phyloP scores from a whole-genome alignment of 1,140 invertebrate species.

The Tenebrio molitor region DNA sequence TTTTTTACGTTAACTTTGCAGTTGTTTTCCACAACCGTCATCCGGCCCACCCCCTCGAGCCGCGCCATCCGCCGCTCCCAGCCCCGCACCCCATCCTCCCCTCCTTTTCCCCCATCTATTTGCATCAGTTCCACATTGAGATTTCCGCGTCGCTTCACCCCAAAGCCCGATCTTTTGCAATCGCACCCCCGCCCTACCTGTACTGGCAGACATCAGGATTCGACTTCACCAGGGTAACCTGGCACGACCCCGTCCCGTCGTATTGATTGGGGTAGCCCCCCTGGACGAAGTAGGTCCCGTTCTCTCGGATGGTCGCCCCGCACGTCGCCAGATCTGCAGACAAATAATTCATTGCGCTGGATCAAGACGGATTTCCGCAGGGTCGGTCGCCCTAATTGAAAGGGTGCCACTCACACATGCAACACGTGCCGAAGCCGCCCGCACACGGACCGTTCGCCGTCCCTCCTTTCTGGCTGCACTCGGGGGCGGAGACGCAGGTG shows the following conservation, averaged over 20 bases:
- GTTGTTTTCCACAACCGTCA: too few relatives aligned
- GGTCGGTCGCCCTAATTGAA: background rate
- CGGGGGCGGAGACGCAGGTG: conserved; percentile 78
- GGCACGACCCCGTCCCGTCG: conserved; percentile 85
- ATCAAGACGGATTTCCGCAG: background rate
- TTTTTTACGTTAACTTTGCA: too few relatives aligned
- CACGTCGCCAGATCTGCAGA: conserved; percentile 80
- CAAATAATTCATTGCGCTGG: background rate
- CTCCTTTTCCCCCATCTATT: background rate
- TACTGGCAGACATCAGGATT: conserved; percentile 85
- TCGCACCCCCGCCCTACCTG: conserved; percentile 68
- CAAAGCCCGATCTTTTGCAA: conserved; percentile 1
- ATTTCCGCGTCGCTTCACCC: background rate
- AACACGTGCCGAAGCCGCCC: conserved; percentile 82
- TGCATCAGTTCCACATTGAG: conserved; percentile 7
- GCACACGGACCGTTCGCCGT: conserved; percentile 82
- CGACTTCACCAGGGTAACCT: conserved; percentile 83
- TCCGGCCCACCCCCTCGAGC: too few relatives aligned
- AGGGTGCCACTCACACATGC: conserved; percentile 73
- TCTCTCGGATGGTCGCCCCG: conserved; percentile 80
- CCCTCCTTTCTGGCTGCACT: conserved; percentile 78
- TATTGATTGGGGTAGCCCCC: conserved; percentile 80
- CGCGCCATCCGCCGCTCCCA: too few relatives aligned
- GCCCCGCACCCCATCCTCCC: too few relatives aligned
- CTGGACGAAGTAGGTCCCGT: conserved; percentile 89